A percentile compares a stretch with the other conserved stretches of the same genome.
These are phyloP conservation scores for Otocyon megalotis DNA, from an alignment of 2,113 vertebrate genomes.

Conservation along the genomic window DNA sequence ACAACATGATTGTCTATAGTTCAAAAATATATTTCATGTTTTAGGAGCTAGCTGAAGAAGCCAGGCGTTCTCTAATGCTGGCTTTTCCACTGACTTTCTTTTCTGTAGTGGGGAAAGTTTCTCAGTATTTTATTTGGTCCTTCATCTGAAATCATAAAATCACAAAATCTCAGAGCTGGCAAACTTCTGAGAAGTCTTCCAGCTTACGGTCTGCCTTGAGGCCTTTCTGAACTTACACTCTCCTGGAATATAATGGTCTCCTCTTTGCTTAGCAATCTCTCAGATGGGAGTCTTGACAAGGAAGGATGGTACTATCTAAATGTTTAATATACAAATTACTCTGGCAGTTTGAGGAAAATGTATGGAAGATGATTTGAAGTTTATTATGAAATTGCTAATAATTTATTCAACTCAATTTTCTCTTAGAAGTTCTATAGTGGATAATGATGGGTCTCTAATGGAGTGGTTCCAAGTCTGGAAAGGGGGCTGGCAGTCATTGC, in stretches of 20 bases:
- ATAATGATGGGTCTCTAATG: conserved; percentile 64
- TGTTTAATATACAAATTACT: conserved; percentile 85
- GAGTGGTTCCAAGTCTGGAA: conserved; percentile 52
- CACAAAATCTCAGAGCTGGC: conserved; percentile 30
- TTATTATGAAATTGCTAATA: conserved; percentile 84
- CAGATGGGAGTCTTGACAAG: conserved; percentile 70
- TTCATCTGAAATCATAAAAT: conserved; percentile 52
- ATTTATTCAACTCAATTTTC: conserved; percentile 84
- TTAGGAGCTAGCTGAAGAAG: not conserved
- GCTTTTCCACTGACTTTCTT: not conserved
- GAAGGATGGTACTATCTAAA: conserved; percentile 81
- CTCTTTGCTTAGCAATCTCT: conserved; percentile 65
- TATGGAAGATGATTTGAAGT: conserved; percentile 81
- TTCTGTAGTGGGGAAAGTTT: conserved; percentile 15
- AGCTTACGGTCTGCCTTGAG: conserved; percentile 59
- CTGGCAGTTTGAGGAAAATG: conserved; percentile 80
- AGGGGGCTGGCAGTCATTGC: not conserved
- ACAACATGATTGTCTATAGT: not conserved
- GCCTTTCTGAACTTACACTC: conserved; percentile 69
- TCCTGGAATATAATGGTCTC: conserved; percentile 69
- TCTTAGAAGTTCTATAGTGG: conserved; percentile 62
- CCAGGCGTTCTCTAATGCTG: not conserved
- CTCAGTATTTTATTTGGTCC: conserved; percentile 13
- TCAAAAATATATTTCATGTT: conserved; percentile 28
- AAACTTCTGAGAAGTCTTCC: conserved; percentile 47